These are phyloP conservation scores for Mormyrus proboscirostris DNA, from an alignment of 2,797 vertebrate genomes.

Conservation along the genomic window DNA sequence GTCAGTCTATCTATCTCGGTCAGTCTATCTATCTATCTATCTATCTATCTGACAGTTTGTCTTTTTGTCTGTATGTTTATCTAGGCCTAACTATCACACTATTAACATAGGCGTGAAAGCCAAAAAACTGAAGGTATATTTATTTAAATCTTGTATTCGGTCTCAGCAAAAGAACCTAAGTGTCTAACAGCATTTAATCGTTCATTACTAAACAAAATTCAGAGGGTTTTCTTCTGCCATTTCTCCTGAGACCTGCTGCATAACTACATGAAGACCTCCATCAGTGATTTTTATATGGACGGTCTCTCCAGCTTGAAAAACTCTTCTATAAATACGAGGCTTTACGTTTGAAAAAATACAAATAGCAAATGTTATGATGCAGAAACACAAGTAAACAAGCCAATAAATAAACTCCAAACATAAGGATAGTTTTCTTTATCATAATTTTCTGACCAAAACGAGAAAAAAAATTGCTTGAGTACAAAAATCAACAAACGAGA, in stretches of 20 bases:
- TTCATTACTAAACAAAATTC: neutral
- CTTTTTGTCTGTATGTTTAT: neutral
- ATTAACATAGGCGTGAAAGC: neutral
- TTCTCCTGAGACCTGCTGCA: neutral
- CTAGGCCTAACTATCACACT: neutral
- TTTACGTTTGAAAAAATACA: neutral
- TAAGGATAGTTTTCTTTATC: neutral
- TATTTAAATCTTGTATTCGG: neutral
- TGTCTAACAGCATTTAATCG: neutral
- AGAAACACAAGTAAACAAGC: neutral
- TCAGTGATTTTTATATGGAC: neutral
- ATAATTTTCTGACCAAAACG: neutral
- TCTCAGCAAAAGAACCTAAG: neutral
- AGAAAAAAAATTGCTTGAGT: neutral
- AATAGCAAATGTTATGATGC: neutral
- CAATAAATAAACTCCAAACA: neutral
- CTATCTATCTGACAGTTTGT: neutral
- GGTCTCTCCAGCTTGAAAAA: neutral
- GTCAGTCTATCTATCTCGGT: neutral
- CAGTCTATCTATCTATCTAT: neutral
- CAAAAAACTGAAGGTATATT: neutral
- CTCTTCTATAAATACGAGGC: no score
- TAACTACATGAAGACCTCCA: neutral
- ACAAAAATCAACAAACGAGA: neutral
- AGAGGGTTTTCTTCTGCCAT: neutral